phyloP scores from a whole-genome alignment of 37 sponge, comb jelly and placozoan genomes.

The Halichondria panicea region DNA sequence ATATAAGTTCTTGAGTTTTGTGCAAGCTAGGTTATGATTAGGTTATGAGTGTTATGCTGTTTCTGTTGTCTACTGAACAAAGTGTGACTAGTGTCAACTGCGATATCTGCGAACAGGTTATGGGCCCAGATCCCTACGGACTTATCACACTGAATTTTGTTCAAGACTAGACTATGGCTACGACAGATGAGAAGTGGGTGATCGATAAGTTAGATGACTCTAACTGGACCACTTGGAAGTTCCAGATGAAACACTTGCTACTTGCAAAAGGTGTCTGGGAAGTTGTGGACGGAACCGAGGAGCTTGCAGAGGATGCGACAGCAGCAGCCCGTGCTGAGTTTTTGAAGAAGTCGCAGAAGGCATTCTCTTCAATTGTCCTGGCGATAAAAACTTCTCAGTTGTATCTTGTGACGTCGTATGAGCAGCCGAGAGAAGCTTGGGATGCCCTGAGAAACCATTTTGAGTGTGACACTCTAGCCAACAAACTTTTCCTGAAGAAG shows the following conservation, averaged over 20 bases:
- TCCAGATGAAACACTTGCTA: slow-evolving; percentile 46
- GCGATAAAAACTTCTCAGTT: slow-evolving; percentile 42
- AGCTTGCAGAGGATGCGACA: slow-evolving; percentile 23
- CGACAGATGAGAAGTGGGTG: no score
- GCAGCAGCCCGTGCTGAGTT: slow-evolving; percentile 9
- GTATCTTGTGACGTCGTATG: slow-evolving; percentile 48
- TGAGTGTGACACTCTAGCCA: slow-evolving; percentile 52
- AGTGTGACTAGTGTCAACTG: no score
- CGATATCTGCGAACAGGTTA: no score
- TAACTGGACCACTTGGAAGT: slow-evolving; percentile 65
- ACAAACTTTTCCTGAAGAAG: slow-evolving; percentile 57
- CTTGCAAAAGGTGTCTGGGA: slow-evolving; percentile 45
- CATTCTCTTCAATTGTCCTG: slow-evolving; percentile 41
- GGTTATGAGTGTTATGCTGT: no score
- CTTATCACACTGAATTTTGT: no score
- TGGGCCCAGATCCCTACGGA: no score
- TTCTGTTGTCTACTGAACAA: no score
- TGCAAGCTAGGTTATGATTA: no score
- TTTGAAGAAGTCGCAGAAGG: slow-evolving; percentile 34
- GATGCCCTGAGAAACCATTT: slow-evolving; percentile 25
- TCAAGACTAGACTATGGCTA: no score
- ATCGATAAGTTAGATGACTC: no score
- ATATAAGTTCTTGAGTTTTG: no score
- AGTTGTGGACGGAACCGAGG: slow-evolving; percentile 41
- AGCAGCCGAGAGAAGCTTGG: slow-evolving; percentile 29